Base-by-base conservation (phyloP, 2,888 invertebrate species). In the Andrena dorsata region DNA sequence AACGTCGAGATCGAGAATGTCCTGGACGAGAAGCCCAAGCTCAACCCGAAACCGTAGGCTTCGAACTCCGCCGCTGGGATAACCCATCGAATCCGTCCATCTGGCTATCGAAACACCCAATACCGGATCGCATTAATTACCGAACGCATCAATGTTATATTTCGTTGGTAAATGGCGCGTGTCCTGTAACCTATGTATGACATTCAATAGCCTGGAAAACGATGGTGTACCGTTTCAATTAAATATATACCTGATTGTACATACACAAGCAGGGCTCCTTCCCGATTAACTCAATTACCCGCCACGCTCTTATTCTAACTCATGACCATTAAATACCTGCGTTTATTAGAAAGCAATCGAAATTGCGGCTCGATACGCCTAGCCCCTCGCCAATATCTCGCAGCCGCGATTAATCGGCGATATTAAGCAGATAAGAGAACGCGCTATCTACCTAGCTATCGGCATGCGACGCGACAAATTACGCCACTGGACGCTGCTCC, bases 21-120 rank as follows among this genome's bases (percentile, higher is more conserved):
- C 41, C 74, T 86, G 7, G 75, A 87, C 28, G 75, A 85, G 64
- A 86, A 87, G 58, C 51, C 3, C 56, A 16, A 58, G 16, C 84
- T 41, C 41, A 41, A 41, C 41, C 41, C 41, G 16, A 41, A 16
- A 4, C 4, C 41, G 41, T 41, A 41, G 41, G 41, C 41, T 66
- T 80, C 76, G 6, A 68, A 69, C 49, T 53, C 26, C 47, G 28
- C 47, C n/a, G n/a, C 0, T 32, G 10, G 4, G 26, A 49, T 8
- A 16, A 16, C 5, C 41, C 41, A 41, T 41, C 41, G 41, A 41
- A 5, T 41, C 41, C 41, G 41, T 41, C 41, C 41, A 16, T 16
- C 41, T 41, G 41, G 16, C 41, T 41, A 16, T 41, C 16, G 4
- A 16, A 41, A 16, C 16, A 13, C 13, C 41, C 41, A 41, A 41